Evolutionary conservation across 1,140 invertebrate species (phyloP).

Genomic region (Zeugodacus cucurbitae): DNA sequence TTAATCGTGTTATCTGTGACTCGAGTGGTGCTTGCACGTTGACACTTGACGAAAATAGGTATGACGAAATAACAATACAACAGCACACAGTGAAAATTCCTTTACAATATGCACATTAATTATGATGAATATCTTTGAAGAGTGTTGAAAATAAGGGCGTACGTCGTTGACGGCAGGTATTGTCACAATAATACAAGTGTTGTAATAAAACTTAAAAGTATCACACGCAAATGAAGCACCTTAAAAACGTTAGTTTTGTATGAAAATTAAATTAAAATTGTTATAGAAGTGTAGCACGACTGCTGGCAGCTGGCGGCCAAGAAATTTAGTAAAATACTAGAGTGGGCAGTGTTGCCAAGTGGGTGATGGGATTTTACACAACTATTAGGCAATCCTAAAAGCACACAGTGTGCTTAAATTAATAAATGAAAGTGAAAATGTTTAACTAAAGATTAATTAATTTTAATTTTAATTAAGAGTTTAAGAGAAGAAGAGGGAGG

Average conservation of each 20-base stretch:
- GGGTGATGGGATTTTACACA: background rate
- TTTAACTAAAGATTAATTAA: no score
- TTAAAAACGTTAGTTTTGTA: conserved; percentile 6
- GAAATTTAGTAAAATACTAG: conserved; percentile 27
- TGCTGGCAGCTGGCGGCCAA: conserved; percentile 18
- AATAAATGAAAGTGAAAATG: background rate
- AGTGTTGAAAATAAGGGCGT: background rate
- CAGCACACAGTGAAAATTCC: conserved; percentile 51
- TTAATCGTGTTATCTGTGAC: background rate
- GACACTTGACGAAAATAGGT: conserved; percentile 57
- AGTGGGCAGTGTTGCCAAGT: background rate
- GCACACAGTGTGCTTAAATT: background rate
- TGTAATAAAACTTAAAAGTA: background rate
- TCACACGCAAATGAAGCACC: background rate
- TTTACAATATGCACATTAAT: background rate
- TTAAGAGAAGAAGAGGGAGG: no score
- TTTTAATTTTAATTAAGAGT: no score
- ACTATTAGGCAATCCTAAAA: background rate
- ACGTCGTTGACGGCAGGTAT: background rate
- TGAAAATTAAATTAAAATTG: background rate
- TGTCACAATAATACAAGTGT: background rate
- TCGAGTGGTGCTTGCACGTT: background rate
- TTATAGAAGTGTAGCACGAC: background rate
- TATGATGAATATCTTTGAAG: background rate
- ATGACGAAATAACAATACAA: conserved; percentile 55